Conservation (phyloP, 2,797 vertebrate species). For the Crocodylus rhombifer region DNA sequence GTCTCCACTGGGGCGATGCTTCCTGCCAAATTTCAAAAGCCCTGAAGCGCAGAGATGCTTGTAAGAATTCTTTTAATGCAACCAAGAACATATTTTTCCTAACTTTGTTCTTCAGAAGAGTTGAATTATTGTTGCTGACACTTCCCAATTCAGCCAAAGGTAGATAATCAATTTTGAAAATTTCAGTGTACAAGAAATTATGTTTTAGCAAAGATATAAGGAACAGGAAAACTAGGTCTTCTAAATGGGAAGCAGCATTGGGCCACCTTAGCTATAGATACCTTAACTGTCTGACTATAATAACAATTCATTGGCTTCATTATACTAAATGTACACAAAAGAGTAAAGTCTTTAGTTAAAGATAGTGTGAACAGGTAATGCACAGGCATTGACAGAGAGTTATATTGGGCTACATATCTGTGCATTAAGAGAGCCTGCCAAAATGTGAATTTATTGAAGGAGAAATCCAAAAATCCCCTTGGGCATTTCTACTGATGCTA, state of each 20-base stretch:
- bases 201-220: neutral
- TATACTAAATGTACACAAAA: neutral
- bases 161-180: accelerated
- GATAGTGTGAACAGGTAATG: neutral
- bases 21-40: neutral
- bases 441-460: accelerated
- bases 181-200: neutral
- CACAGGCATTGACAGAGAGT: accelerated
- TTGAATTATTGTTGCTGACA: accelerated
- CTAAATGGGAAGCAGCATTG: accelerated
- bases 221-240: neutral
- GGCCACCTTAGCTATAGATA: neutral
- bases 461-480: neutral
- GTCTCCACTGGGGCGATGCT: neutral
- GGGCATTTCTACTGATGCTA: neutral
- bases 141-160: accelerated
- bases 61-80: neutral
- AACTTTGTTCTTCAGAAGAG: accelerated
- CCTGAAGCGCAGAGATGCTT: neutral
- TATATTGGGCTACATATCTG: neutral
- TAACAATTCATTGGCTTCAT: accelerated
- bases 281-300: neutral
- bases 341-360: neutral
- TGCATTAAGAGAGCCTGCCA: neutral
- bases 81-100: neutral